Evolutionary conservation across 2,113 vertebrate species (phyloP).

Genomic region (Meleagris gallopavo): DNA sequence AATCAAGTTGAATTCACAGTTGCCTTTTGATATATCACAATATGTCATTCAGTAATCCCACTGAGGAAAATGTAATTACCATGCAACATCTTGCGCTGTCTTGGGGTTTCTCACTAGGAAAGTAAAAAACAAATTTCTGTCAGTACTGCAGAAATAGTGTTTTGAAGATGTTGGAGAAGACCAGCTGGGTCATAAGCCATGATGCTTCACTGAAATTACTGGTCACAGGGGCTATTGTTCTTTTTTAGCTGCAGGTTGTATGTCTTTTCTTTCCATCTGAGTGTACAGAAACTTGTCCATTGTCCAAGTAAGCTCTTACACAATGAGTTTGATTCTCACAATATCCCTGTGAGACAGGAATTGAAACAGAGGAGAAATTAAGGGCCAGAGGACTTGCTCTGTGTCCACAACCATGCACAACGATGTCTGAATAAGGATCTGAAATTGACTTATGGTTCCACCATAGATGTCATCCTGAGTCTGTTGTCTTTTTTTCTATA

Average conservation of each 20-base stretch:
- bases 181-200: neutral
- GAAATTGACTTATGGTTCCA: neutral
- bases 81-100: constrained; percentile 36
- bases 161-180: constrained; percentile 5
- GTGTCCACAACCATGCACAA: neutral
- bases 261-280: neutral
- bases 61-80: constrained; percentile 62
- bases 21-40: constrained; percentile 57
- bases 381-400: neutral
- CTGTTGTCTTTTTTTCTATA: neutral
- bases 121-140: constrained; percentile 55
- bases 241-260: neutral
- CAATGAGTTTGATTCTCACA: neutral
- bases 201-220: neutral
- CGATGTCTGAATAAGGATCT: neutral
- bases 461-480: neutral
- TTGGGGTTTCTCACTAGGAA: constrained; percentile 45
- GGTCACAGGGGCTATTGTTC: neutral
- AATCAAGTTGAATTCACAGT: constrained; percentile 54
- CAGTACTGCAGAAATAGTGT: constrained; percentile 20
- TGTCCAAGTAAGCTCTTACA: neutral
- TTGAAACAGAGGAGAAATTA: neutral
- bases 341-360: neutral
- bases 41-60: constrained; percentile 45
- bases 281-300: neutral